A percentile compares a stretch with the other conserved stretches of the same genome.
These are phyloP conservation scores for Dione juno DNA, from an alignment of 2,888 invertebrate genomes.

Conservation along the genomic window DNA sequence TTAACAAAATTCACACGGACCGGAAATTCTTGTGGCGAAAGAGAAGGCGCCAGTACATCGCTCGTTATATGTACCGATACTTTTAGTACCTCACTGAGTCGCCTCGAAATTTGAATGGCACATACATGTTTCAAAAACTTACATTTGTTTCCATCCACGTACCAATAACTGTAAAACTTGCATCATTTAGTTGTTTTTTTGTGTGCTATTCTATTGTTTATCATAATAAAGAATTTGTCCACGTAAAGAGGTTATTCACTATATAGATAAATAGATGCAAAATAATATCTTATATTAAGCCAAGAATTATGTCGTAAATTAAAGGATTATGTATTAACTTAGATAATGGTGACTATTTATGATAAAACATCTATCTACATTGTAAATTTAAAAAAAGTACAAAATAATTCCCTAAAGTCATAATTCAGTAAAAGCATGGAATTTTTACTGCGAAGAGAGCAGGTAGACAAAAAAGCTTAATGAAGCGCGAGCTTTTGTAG, in stretches of 20 bases:
- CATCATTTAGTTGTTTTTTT: not conserved
- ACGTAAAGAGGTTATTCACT: too few species aligned
- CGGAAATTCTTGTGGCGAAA: constrained; percentile 23
- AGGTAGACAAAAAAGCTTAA: constrained; percentile 7
- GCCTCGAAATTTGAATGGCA: not conserved
- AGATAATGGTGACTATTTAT: too few species aligned
- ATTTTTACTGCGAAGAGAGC: constrained; percentile 6
- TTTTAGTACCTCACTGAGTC: not conserved
- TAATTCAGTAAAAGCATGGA: not conserved
- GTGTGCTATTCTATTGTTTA: not conserved
- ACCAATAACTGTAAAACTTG: constrained; percentile 25
- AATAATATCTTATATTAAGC: too few species aligned
- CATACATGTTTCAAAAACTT: not conserved
- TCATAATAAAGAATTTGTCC: too few species aligned
- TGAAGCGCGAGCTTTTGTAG: constrained; percentile 3
- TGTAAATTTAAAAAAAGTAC: not conserved
- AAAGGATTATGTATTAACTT: too few species aligned
- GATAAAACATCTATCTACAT: too few species aligned
- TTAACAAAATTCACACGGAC: not conserved
- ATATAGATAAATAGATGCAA: too few species aligned
- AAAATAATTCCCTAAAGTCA: not conserved
- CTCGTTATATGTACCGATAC: not conserved
- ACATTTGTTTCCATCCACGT: constrained; percentile 9
- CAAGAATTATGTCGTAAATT: too few species aligned
- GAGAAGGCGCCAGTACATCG: constrained; percentile 9